Base-by-base conservation (phyloP, 2,888 invertebrate species). In the Mechanitis messenoides region DNA sequence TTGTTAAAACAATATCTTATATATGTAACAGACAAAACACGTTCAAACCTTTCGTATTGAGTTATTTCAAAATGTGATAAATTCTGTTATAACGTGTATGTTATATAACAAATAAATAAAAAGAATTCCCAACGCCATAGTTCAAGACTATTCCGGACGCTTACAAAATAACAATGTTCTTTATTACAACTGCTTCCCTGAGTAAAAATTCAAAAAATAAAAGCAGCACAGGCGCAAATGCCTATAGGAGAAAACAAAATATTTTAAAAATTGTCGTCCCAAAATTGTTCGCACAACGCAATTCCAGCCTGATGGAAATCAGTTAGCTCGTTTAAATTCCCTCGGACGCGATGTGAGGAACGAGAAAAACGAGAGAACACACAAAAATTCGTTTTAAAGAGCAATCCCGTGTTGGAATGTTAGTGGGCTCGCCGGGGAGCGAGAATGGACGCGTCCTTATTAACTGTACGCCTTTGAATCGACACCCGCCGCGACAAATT, bases 331-430 rank as follows among this genome's bases (percentile, higher is more conserved):
- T 86, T 87, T 83, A 85, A 86, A 88, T 86, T 87, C 88, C 73
- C 75, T 65, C 56, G 73, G 75, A 76, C 78, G 71, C 72, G 78
- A 86, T 81, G 86, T 87, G 85, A 82, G 82, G 87, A 87, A 84
- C 81, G 72, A 78, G 82, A 85, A 85, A 85, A 85, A 87, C 79
- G 76, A 81, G 70, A 60, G 67, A 68, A 78, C 78, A 78, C 77
- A 81, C 80, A 83, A 85, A 85, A 84, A 85, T 83, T 80, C 77
- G 65, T 55, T 57, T 61, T 64, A 56, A 74, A 84, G 83, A 85
- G 88, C 84, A 80, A 82, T 83, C 81, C 79, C 81, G 81, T 87
- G 88, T 88, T 75, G 81, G 85, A 83, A 87, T 87, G 84, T 78
- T 72, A 76, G 78, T 75, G 80, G 79, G 78, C 78, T 78, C 80